phyloP scores from a whole-genome alignment of 2,113 vertebrate genomes.

The Toxotes chatareus region DNA sequence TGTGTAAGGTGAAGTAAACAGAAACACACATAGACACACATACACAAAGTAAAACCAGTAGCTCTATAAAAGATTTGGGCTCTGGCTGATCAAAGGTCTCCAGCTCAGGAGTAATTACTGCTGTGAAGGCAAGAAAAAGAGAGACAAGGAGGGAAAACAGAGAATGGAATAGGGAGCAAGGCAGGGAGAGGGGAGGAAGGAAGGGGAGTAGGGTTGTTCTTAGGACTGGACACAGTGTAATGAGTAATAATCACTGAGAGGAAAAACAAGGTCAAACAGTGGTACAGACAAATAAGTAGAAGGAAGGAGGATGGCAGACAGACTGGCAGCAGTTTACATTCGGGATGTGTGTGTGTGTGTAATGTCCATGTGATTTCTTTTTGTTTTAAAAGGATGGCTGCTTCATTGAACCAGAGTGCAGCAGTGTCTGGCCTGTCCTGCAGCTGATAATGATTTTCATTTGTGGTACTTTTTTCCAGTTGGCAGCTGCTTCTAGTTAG shows the following conservation, averaged over 20 bases:
- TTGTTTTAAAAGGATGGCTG: slow-evolving; percentile 63
- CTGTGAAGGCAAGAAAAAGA: slow-evolving; percentile 43
- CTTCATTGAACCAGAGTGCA: slow-evolving; percentile 51
- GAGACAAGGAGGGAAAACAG: slow-evolving; percentile 29
- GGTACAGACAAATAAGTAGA: slow-evolving; percentile 25
- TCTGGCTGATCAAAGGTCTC: slow-evolving; percentile 74
- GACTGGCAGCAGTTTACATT: slow-evolving; percentile 65
- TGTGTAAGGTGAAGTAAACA: slow-evolving; percentile 27
- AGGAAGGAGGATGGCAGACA: slow-evolving; percentile 56
- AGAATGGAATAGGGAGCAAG: slow-evolving; percentile 17
- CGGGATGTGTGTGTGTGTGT: slow-evolving; percentile 15
- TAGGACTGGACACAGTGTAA: slow-evolving; percentile 31
- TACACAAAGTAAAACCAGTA: slow-evolving; percentile 60
- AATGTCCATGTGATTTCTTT: slow-evolving; percentile 56
- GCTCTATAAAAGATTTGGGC: slow-evolving; percentile 69
- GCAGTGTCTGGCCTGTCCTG: slow-evolving; percentile 69
- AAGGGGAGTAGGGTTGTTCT: neutral
- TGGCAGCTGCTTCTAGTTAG: slow-evolving; percentile 82
- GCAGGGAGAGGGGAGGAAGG: neutral
- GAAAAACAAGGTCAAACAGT: slow-evolving; percentile 60
- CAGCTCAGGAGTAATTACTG: slow-evolving; percentile 66
- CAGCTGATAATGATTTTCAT: slow-evolving; percentile 83
- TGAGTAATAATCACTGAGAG: slow-evolving; percentile 18
- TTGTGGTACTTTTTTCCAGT: slow-evolving; percentile 68
- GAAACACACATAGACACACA: slow-evolving; percentile 15